Evolutionary conservation across 2,888 invertebrate species (phyloP).

Genomic region (Thymelicus acteon): DNA sequence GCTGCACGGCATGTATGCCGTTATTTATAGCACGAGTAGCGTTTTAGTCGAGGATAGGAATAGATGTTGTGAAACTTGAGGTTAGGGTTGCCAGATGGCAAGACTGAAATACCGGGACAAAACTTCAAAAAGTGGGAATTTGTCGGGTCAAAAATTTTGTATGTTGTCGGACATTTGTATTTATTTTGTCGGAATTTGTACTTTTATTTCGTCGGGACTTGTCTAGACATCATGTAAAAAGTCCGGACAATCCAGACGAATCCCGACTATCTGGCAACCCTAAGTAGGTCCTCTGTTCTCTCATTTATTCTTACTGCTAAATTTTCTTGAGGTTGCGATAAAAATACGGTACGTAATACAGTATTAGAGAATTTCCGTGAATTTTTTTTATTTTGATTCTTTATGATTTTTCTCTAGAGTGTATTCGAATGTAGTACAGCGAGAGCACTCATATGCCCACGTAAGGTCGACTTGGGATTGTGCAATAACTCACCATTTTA

Average conservation of each 20-base stretch:
- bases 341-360: neutral
- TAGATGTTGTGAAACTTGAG: constrained; percentile 6
- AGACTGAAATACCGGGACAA: too few relatives aligned
- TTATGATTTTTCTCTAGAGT: neutral
- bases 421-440: constrained; percentile 15
- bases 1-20: neutral
- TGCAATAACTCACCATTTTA: constrained; percentile 24
- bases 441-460: constrained; percentile 13
- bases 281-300: neutral
- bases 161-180: too few relatives aligned
- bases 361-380: neutral
- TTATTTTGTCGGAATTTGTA: too few relatives aligned
- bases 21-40: neutral
- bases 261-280: too few relatives aligned
- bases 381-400: neutral
- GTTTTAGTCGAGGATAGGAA: constrained; percentile 4
- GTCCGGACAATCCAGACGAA: too few relatives aligned
- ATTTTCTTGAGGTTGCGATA: neutral
- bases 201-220: too few relatives aligned
- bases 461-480: constrained; percentile 22
- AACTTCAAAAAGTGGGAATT: too few relatives aligned
- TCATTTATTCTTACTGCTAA: neutral
- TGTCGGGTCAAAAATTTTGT: too few relatives aligned
- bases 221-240: too few relatives aligned
- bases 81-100: too few relatives aligned